Percentiles rank a stretch among this genome's conserved stretches.
phyloP scores from a whole-genome alignment of 1,140 invertebrate species.

The Spodoptera litura region DNA sequence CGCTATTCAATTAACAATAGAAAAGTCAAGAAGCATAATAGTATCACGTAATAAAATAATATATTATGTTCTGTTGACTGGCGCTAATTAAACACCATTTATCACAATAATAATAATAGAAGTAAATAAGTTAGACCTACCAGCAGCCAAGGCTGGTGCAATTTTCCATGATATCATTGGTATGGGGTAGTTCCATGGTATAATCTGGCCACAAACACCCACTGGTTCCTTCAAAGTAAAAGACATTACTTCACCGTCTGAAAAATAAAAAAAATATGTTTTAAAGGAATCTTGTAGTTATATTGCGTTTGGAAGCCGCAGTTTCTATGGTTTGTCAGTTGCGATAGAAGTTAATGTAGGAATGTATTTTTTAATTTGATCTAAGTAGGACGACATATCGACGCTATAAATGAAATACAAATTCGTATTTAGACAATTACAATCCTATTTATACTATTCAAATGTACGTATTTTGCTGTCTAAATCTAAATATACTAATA shows the following conservation, averaged over 20 bases:
- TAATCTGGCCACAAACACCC: constrained; percentile 84
- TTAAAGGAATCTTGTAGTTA: background rate
- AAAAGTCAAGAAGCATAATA: background rate
- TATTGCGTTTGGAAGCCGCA: too few species aligned
- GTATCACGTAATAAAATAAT: background rate
- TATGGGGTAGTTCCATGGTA: constrained; percentile 89
- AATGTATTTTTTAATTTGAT: too few species aligned
- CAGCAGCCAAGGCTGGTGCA: constrained; percentile 88
- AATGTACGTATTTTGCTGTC: too few species aligned
- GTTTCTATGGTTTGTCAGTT: too few species aligned
- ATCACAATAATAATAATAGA: background rate
- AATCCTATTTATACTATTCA: too few species aligned
- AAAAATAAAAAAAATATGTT: constrained; percentile 45
- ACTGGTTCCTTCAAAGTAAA: constrained; percentile 82
- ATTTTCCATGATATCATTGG: constrained; percentile 93
- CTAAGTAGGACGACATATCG: too few species aligned
- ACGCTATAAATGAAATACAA: too few species aligned
- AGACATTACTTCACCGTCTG: constrained; percentile 76
- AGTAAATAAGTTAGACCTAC: constrained; percentile 55
- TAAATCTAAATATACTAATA: too few species aligned
- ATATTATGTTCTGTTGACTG: background rate
- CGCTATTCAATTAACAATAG: background rate
- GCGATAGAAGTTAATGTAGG: too few species aligned
- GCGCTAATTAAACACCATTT: background rate
- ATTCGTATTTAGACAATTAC: too few species aligned